Evolutionary conservation across 2,797 vertebrate genomes (phyloP), one percentile per base, ranked within the genome.

Genomic region (Lagorchestes hirsutus): DNA sequence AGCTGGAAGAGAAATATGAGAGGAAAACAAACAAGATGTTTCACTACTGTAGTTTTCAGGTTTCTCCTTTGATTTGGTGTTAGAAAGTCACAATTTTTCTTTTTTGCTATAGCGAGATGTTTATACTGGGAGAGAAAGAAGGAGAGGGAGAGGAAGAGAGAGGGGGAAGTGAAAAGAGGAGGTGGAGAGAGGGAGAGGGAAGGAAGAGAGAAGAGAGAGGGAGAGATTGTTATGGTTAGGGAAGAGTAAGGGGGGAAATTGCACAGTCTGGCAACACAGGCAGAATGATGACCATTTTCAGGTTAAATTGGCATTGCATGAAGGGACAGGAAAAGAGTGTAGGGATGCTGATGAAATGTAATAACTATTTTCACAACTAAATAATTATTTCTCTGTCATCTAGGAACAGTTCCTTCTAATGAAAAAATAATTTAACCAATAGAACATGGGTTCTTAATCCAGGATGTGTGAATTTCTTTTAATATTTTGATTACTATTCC

Each of bases 381-480:
- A 74, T 93, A 97, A 96, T 91, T 94, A 95, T 97, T 91, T 96
- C 92, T 96, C 82, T 50, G 90, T 67, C 95, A 94, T 94, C 96
- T 62, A 90, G 34, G 93, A 87, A 96, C 92, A 94, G 96, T 96
- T 95, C 96, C 93, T 97, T 93, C 94, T 95, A 96, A 50, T 95
- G 93, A 56, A 82, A 93, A 90, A 95, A 92, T 95, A 96, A 95
- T 93, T 97, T 98, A 96, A 93, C 94, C 97, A 98, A 97, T 94
- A 91, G 56, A 95, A 96, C 97, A 87, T 3, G 3, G 40, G 22
- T 50, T 50, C 74, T 46, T 46, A 50, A 87, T 9, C 40, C 9
- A 46, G n/a, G 22, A 0, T 46, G n/a, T 82, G 40, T 46, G 40
- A 27, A 40, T 46, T 22, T 46, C 22, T 40, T 11, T 40, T 18